These are phyloP conservation scores for Bombus turneri DNA, from an alignment of 1,140 invertebrate species.

Conservation along the genomic window DNA sequence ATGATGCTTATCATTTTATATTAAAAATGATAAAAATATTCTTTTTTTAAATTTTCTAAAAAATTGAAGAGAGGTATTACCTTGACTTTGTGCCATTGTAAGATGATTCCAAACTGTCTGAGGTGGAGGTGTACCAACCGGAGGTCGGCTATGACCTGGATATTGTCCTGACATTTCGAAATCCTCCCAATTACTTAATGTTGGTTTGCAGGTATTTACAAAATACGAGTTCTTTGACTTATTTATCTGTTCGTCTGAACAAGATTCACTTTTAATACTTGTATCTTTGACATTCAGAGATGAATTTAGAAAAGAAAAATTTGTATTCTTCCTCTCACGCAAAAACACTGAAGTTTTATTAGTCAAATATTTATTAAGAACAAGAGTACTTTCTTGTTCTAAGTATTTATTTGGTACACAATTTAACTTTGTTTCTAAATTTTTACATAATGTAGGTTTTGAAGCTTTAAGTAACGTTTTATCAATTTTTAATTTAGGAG, in stretches of 20 bases:
- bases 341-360: conserved; percentile 21
- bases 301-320: conserved; percentile 23
- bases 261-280: conserved; percentile 54
- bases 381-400: conserved; percentile 24
- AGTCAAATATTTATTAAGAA: conserved; percentile 35
- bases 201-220: conserved; percentile 35
- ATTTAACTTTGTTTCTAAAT: conserved; percentile 25
- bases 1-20: neutral
- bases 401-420: conserved; percentile 23
- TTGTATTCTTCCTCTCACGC: conserved; percentile 25
- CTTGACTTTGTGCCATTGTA: conserved; percentile 79
- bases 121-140: conserved; percentile 79
- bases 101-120: conserved; percentile 80
- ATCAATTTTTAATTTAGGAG: conserved; percentile 46
- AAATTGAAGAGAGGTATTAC: conserved; percentile 52
- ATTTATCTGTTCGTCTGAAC: conserved; percentile 48
- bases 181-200: conserved; percentile 61
- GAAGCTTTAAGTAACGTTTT: conserved; percentile 27
- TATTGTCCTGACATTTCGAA: conserved; percentile 80
- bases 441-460: conserved; percentile 13
- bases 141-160: conserved; percentile 79
- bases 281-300: conserved; percentile 52
- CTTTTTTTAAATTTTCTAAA: too few species aligned
- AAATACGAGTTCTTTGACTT: conserved; percentile 51
- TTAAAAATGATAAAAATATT: neutral